Conservation (phyloP, 2,113 vertebrate genomes). For the Paracyprichromis sp. region DNA sequence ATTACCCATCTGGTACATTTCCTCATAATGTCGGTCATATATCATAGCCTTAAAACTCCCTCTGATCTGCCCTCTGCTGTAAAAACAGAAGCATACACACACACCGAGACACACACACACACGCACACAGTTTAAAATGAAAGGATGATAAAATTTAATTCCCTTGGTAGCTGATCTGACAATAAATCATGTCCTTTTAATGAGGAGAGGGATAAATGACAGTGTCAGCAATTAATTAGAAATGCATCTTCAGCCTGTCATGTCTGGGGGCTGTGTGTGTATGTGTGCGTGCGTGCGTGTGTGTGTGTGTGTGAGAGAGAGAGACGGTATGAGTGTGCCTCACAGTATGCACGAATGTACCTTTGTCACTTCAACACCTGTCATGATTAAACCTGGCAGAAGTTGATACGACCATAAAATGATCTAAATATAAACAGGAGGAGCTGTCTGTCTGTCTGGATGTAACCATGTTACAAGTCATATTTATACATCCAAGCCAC, state of each 20-base stretch:
- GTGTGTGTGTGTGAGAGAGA: background rate
- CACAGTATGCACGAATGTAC: background rate
- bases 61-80: slow-evolving; percentile 34
- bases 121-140: background rate
- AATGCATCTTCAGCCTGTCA: slow-evolving; percentile 48
- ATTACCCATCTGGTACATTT: slow-evolving; percentile 46
- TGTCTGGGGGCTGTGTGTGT: background rate
- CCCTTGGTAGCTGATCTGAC: slow-evolving; percentile 46
- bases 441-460: background rate
- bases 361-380: slow-evolving; percentile 29
- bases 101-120: background rate
- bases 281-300: fast-evolving
- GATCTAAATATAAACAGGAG: background rate
- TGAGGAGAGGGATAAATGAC: slow-evolving; percentile 62
- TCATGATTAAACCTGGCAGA: slow-evolving; percentile 52
- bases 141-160: slow-evolving; percentile 41
- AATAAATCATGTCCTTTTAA: slow-evolving; percentile 68
- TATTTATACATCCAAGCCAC: slow-evolving; percentile 33
- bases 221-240: slow-evolving; percentile 64
- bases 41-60: slow-evolving; percentile 47
- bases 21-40: slow-evolving; percentile 38
- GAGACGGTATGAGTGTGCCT: background rate
- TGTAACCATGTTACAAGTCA: slow-evolving; percentile 28
- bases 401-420: slow-evolving; percentile 20
- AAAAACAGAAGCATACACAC: background rate